phyloP scores from a whole-genome alignment of 1,140 invertebrate species.

The Tribolium castaneum region DNA sequence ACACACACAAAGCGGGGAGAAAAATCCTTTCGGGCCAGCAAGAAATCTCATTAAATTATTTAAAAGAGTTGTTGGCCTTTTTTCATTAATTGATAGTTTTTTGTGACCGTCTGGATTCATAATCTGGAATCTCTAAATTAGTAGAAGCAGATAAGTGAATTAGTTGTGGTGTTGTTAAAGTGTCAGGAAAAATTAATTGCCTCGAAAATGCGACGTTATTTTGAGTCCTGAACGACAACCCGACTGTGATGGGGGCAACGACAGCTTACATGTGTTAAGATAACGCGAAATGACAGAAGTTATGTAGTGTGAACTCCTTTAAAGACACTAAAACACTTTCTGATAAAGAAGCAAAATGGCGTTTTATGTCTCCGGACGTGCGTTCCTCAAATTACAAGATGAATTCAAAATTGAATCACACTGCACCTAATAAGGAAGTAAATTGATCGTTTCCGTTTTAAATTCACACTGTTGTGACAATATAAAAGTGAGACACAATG shows the following conservation, averaged over 20 bases:
- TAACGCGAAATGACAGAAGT: slow-evolving; percentile 50
- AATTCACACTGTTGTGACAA: slow-evolving; percentile 4
- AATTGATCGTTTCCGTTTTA: slow-evolving; percentile 16
- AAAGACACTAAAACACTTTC: slow-evolving; percentile 37
- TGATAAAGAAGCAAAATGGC: background rate
- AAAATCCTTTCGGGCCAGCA: slow-evolving; percentile 28
- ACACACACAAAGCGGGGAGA: slow-evolving; percentile 35
- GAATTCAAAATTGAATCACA: slow-evolving; percentile 4
- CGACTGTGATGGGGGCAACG: slow-evolving; percentile 43
- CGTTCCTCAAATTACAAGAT: background rate
- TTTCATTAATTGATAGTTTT: slow-evolving; percentile 4
- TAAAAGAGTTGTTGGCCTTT: slow-evolving; percentile 37
- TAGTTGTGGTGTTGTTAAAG: slow-evolving; percentile 20
- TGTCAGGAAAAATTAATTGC: slow-evolving; percentile 26
- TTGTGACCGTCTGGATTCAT: too few relatives aligned
- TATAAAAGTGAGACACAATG: slow-evolving; percentile 19
- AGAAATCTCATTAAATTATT: slow-evolving; percentile 48
- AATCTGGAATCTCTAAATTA: background rate
- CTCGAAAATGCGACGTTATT: slow-evolving; percentile 25
- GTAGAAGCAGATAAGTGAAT: slow-evolving; percentile 27
- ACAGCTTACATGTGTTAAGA: slow-evolving; percentile 51
- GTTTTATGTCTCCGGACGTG: background rate
- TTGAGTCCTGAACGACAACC: slow-evolving; percentile 28
- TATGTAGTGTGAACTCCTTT: slow-evolving; percentile 45
- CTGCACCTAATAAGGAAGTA: slow-evolving; percentile 14